Conservation (phyloP, 2,797 vertebrate genomes). For the Siniperca obscura region DNA sequence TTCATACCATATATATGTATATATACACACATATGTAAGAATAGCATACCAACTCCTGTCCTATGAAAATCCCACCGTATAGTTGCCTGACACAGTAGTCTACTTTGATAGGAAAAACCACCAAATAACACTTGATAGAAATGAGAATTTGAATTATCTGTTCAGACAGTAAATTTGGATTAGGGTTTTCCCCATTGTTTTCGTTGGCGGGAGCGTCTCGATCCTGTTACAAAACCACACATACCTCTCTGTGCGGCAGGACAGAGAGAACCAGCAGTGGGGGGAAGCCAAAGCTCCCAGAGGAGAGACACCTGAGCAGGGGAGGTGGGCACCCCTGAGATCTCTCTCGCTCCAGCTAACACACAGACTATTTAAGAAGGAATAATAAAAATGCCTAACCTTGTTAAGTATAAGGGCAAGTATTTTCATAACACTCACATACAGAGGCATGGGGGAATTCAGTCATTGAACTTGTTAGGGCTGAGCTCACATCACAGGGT, state of each 20-base stretch:
- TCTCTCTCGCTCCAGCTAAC: slow-evolving; percentile 72
- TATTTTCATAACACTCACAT: slow-evolving; percentile 72
- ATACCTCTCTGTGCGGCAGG: slow-evolving; percentile 59
- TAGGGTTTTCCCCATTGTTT: slow-evolving; percentile 68
- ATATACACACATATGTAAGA: slow-evolving; percentile 29
- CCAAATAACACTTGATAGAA: slow-evolving; percentile 56
- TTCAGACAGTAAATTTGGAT: slow-evolving; percentile 76
- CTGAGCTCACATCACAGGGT: slow-evolving; percentile 57
- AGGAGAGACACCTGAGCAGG: slow-evolving; percentile 75
- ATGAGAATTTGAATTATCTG: slow-evolving; percentile 68
- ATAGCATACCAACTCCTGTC: slow-evolving; percentile 38
- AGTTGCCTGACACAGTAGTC: slow-evolving; percentile 53
- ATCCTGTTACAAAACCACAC: slow-evolving; percentile 75
- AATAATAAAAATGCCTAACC: slow-evolving; percentile 81
- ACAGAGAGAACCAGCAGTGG: slow-evolving; percentile 11
- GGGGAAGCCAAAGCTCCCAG: slow-evolving; percentile 45
- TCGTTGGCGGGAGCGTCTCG: slow-evolving; percentile 57
- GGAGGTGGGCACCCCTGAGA: slow-evolving; percentile 62
- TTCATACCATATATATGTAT: background rate
- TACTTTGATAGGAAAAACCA: slow-evolving; percentile 46
- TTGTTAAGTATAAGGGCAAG: slow-evolving; percentile 69
- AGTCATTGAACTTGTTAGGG: slow-evolving; percentile 65
- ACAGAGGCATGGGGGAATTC: slow-evolving; percentile 60
- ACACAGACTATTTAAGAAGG: slow-evolving; percentile 76
- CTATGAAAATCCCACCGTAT: slow-evolving; percentile 23